Evolutionary conservation across 2,797 vertebrate species (phyloP).

Genomic region (Hypotaenidia philippensis): DNA sequence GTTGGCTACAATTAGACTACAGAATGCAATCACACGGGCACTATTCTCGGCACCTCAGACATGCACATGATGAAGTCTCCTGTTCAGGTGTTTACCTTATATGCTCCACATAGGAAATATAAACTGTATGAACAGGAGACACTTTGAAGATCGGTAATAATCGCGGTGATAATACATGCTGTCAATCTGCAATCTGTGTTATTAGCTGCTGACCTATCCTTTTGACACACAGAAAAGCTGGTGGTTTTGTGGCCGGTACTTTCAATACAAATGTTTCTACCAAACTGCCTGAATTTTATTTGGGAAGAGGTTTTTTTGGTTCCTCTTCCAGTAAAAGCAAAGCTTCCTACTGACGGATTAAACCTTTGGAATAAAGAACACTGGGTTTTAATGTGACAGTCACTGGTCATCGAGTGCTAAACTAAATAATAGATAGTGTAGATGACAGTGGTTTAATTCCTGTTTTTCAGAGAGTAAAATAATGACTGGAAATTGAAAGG

Average conservation of each 20-base stretch:
- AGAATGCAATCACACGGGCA: constrained; percentile 28
- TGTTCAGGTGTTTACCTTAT: background rate
- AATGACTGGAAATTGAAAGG: fast-evolving
- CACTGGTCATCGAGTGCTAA: background rate
- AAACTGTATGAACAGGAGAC: background rate
- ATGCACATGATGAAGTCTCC: background rate
- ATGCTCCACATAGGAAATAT: background rate
- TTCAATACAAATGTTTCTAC: background rate
- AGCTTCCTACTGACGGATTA: background rate
- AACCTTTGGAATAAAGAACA: background rate
- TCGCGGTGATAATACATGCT: background rate
- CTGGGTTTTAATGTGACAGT: background rate
- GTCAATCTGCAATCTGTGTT: background rate
- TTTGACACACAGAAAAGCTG: background rate
- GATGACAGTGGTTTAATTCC: background rate
- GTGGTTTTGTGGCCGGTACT: background rate
- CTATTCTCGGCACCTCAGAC: constrained; percentile 8
- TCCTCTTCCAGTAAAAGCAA: background rate
- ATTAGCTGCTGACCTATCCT: background rate
- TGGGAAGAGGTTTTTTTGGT: background rate
- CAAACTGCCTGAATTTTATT: background rate
- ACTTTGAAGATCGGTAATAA: background rate
- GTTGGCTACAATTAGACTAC: constrained; percentile 6
- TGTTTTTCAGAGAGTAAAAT: background rate
- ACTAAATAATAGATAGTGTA: background rate